Percentiles rank a stretch among this genome's conserved stretches.
Evolutionary conservation across 2,113 vertebrate genomes (phyloP).

Genomic region (Misgurnus anguillicaudatus): DNA sequence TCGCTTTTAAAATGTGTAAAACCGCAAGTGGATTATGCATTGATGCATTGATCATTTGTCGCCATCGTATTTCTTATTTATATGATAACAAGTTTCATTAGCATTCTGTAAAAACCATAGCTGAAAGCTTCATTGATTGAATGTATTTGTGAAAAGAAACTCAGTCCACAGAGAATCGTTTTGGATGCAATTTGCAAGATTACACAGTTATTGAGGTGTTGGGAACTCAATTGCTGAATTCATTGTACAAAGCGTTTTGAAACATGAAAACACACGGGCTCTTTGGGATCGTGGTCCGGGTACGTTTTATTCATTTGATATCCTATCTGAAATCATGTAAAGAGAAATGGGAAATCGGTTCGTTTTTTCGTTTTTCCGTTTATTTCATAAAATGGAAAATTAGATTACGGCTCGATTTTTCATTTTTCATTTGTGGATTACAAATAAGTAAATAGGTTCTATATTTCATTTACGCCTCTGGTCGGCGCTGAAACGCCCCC

Average conservation of each 20-base stretch:
- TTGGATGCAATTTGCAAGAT: constrained; percentile 44
- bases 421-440: too few species aligned
- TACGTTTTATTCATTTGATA: too few species aligned
- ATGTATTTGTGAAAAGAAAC: constrained; percentile 32
- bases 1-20: neutral
- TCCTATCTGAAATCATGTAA: too few species aligned
- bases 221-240: constrained; percentile 7
- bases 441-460: too few species aligned
- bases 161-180: constrained; percentile 29
- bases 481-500: too few species aligned
- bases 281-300: constrained; percentile 10
- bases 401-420: too few species aligned
- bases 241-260: constrained; percentile 31
- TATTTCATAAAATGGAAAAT: too few species aligned
- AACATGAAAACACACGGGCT: constrained; percentile 6
- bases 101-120: constrained; percentile 31
- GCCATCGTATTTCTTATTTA: constrained; percentile 40
- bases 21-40: neutral
- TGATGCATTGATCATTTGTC: constrained; percentile 20
- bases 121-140: constrained; percentile 19
- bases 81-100: constrained; percentile 46
- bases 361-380: too few species aligned
- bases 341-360: too few species aligned
- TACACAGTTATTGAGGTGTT: constrained; percentile 24
- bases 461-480: too few species aligned